Base-by-base conservation (phyloP, 2,797 vertebrate species). In the Sebastes reedi region DNA sequence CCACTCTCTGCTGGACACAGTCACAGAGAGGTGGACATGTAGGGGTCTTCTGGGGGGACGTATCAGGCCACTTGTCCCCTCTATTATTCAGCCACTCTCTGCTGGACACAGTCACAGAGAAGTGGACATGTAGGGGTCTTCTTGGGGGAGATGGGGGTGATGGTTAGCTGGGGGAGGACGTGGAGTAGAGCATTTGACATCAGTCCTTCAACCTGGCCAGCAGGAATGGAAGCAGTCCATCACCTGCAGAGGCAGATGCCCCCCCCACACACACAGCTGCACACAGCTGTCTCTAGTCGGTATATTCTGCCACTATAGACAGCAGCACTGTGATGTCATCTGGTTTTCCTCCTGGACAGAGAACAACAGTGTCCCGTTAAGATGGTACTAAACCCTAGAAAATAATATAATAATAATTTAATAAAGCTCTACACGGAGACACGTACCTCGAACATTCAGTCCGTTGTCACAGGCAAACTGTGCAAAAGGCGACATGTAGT, bases 401-500 rank as follows among this genome's bases (percentile, higher is more conserved):
- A 34, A 59, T 25, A 29, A 13, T 1, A 42, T 42, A 42, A 16
- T 42, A 42, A 18, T 18, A 46, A 18, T 1, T 46, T 18, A 18
- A 46, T 18, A 18, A 46, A 46, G 42, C 42, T 46, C 42, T 46
- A 46, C 42, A 46, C 16, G 6, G 34, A 59, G 69, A 67, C 27
- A 67, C 95, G 95, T 84, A 99, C 99, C 99, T 98, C 98, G 96
- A 87, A 99, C 98, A 90, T 99, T 98, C 93, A 99, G 88, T 25
- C 99, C 99, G 13, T 99, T 99, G 95, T 99, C 98, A 92, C 98
- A 99, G 8, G 98, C 99, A 76, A 99, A 99, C 95, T 99, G 98
- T 88, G 98, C 98, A 54, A 99, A 99, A 50, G 99, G 99, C 1
- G 99, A 99, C 99, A 99, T 99, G 93, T 99, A 99, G 85, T 98